Percentiles rank a stretch among this genome's conserved stretches.
Evolutionary conservation across 2,888 invertebrate genomes (phyloP).

Genomic region (Dolomedes plantarius): DNA sequence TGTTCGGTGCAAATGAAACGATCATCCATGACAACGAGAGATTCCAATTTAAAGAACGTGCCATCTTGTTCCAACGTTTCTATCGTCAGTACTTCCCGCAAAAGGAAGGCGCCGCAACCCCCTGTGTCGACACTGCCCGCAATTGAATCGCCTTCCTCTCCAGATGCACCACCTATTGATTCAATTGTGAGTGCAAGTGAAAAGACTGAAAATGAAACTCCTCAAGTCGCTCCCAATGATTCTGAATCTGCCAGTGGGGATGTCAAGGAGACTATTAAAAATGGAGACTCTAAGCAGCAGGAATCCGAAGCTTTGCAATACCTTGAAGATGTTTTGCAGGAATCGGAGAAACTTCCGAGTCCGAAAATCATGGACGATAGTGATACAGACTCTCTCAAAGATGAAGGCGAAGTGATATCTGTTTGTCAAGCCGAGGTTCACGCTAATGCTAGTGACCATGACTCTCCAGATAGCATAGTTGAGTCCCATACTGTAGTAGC

Average conservation of each 20-base stretch:
- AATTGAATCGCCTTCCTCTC: constrained; percentile 58
- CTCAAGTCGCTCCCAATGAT: not conserved
- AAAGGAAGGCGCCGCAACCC: constrained; percentile 67
- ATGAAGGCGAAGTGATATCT: constrained; percentile 68
- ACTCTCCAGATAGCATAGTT: constrained; percentile 59
- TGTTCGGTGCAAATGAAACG: constrained; percentile 19
- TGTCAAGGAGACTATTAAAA: not conserved
- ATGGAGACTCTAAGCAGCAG: constrained; percentile 33
- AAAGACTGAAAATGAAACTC: not conserved
- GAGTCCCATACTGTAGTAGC: constrained; percentile 53
- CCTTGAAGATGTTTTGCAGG: constrained; percentile 56
- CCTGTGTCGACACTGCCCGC: constrained; percentile 52
- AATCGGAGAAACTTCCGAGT: constrained; percentile 33
- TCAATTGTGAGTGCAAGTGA: not conserved
- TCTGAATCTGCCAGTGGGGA: not conserved
- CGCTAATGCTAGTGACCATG: constrained; percentile 52
- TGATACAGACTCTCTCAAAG: constrained; percentile 60
- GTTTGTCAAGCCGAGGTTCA: constrained; percentile 51
- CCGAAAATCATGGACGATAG: constrained; percentile 50
- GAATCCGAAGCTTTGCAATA: constrained; percentile 59
- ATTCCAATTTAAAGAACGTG: constrained; percentile 58
- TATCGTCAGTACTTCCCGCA: constrained; percentile 57
- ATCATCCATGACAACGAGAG: constrained; percentile 55
- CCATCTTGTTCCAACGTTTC: constrained; percentile 63
- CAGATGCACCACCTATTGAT: constrained; percentile 22